A percentile compares a stretch with the other conserved stretches of the same genome.
Evolutionary conservation across 1,140 invertebrate genomes (phyloP).

Genomic region (Phocides pigmalion): DNA sequence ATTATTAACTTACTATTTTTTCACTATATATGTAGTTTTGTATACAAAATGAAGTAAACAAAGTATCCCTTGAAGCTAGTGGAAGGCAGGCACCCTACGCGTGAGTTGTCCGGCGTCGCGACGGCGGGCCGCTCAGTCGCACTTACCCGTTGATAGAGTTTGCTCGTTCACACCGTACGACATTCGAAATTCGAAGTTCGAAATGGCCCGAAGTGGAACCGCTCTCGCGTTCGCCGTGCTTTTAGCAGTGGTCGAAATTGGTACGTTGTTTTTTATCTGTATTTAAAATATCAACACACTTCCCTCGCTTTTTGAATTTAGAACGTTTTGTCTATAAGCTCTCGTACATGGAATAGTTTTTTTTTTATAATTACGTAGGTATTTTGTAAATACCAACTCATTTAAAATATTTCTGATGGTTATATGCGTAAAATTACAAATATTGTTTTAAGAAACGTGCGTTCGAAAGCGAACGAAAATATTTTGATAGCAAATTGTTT

Average conservation of each 20-base stretch:
- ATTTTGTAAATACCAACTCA: neutral
- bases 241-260: slow-evolving; percentile 64
- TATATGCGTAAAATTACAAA: no score
- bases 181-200: slow-evolving; percentile 28
- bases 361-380: neutral
- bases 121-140: slow-evolving; percentile 61
- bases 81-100: slow-evolving; percentile 44
- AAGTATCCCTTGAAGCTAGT: slow-evolving; percentile 2
- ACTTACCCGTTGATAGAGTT: slow-evolving; percentile 46
- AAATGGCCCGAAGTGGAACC: slow-evolving; percentile 63
- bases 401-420: neutral
- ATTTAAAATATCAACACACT: neutral
- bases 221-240: slow-evolving; percentile 54
- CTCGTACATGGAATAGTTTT: neutral
- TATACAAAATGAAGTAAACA: neutral
- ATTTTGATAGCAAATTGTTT: no score
- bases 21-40: no score
- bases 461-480: no score
- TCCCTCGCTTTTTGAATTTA: neutral
- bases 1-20: no score
- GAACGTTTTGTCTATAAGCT: neutral
- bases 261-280: slow-evolving; percentile 50
- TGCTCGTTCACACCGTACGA: slow-evolving; percentile 43
- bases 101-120: slow-evolving; percentile 64
- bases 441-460: no score